Conservation (phyloP, 1,140 invertebrate genomes). For the Heliothis subflexa region DNA sequence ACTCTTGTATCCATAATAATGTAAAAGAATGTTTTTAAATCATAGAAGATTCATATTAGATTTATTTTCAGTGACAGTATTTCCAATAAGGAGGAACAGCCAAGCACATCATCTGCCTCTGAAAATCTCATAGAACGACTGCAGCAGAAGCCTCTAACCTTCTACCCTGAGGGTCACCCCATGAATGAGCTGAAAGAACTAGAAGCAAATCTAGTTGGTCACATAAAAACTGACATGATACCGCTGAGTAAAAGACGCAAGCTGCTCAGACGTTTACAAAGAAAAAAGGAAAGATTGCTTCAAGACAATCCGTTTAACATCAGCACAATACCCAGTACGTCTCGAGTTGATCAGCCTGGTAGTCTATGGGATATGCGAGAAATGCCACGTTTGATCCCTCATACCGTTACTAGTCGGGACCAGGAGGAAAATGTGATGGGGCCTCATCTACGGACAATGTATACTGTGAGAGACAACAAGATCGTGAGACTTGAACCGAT, state of each 20-base stretch:
- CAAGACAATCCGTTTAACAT: constrained; percentile 62
- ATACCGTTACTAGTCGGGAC: constrained; percentile 24
- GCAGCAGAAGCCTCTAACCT: constrained; percentile 57
- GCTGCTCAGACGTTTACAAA: constrained; percentile 71
- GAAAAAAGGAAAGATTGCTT: constrained; percentile 70
- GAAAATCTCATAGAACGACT: constrained; percentile 54
- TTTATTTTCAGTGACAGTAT: too few relatives aligned
- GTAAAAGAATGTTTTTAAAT: too few relatives aligned
- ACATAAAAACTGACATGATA: constrained; percentile 67
- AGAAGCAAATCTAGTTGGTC: constrained; percentile 70
- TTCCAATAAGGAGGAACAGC: constrained; percentile 40
- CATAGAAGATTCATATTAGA: too few relatives aligned
- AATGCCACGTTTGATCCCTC: constrained; percentile 47
- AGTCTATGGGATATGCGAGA: constrained; percentile 78
- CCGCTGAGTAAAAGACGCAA: constrained; percentile 77
- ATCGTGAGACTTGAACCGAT: constrained; percentile 73
- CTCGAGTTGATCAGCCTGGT: constrained; percentile 57
- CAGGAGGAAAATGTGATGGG: constrained; percentile 56
- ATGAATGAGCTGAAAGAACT: constrained; percentile 77
- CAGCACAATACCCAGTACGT: constrained; percentile 50
- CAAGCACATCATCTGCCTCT: constrained; percentile 55
- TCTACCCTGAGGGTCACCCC: constrained; percentile 75
- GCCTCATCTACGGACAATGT: constrained; percentile 72
- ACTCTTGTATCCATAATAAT: too few relatives aligned
- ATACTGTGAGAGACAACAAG: constrained; percentile 77